Base-by-base conservation (phyloP, 2,797 vertebrate genomes). In the Streptopelia turtur region DNA sequence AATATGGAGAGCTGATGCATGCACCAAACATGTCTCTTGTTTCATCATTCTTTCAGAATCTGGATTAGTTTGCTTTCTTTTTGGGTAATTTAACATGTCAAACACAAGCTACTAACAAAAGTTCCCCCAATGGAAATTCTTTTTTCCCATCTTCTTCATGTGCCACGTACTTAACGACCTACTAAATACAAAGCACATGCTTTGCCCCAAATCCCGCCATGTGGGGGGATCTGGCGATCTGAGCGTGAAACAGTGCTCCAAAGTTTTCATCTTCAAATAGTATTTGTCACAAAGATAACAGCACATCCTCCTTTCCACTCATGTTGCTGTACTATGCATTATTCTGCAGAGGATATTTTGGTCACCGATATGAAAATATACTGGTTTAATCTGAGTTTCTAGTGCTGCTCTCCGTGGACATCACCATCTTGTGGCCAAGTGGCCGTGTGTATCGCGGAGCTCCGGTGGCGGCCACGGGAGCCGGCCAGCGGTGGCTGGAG, bases 51-150 rank as follows among this genome's bases (percentile, higher is more conserved):
- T 68, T 87, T 83, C 39, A 60, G 61, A 82, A 85, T 57, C 45
- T 30, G 89, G 86, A 83, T 85, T 92, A 87, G 57, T 93, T 95
- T 85, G 57, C 75, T 86, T 93, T 65, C 81, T 84, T 92, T 90
- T 85, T 11, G 47, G 24, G 17, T 87, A 87, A 89, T 76, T 87
- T 87, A 91, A 92, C 75, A 22, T 61, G 83, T 90, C 90, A 90
- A 78, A 87, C 68, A 60, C 66, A 68, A 95, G 60, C 74, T 76
- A 78, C 69, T 50, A 70, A 23, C 37, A 85, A 57, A 89, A 92
- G 71, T 87, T 89, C 11, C 68, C 53, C 75, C 49, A 41, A 90
- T 91, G 88, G 81, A 96, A 90, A 71, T 81, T 79, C 66, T 18
- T 70, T 66, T 79, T 93, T 82, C 74, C 77, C 31, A 18, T 77